phyloP scores from a whole-genome alignment of 2,888 invertebrate genomes.

The Eristalis pertinax region DNA sequence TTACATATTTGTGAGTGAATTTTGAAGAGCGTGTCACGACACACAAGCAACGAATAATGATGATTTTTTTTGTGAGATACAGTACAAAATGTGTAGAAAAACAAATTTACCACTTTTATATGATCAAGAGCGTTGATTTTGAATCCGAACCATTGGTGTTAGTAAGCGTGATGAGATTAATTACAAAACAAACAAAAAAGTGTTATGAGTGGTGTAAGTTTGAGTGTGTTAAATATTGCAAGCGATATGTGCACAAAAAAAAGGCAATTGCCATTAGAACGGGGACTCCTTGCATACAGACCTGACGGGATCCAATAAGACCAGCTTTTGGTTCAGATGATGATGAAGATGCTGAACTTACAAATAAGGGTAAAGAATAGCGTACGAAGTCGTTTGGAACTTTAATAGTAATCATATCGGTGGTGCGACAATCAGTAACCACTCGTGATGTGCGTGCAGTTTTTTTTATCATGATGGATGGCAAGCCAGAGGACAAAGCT shows the following conservation, averaged over 20 bases:
- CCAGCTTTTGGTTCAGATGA: no score
- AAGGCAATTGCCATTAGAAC: neutral
- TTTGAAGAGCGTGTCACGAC: neutral
- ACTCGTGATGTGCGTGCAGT: no score
- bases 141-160: constrained; percentile 40
- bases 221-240: neutral
- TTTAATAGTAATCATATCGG: no score
- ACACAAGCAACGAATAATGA: neutral
- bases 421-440: no score
- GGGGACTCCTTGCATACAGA: neutral
- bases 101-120: constrained; percentile 34
- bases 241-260: neutral
- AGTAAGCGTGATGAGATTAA: constrained; percentile 13
- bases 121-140: constrained; percentile 16
- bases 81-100: constrained; percentile 1
- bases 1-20: neutral
- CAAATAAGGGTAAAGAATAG: no score
- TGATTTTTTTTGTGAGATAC: neutral
- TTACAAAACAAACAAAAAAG: neutral
- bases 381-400: no score
- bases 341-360: no score
- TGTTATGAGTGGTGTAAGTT: constrained; percentile 28
- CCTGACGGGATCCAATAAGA: no score
- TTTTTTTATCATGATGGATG: no score
- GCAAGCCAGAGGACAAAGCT: no score